Evolutionary conservation across 2,113 vertebrate species (phyloP).

Genomic region (mouse (Mus musculus)): GRCm39 chrX:81534501-81535000

Average conservation of each 20-base stretch:
- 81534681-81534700: background rate
- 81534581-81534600: background rate
- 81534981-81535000: background rate
- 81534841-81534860: background rate
- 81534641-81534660: background rate
- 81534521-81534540: background rate
- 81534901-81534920: background rate
- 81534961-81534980: background rate
- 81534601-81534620: background rate
- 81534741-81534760: background rate
- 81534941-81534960: conserved; percentile 54
- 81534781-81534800: background rate
- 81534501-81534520: background rate
- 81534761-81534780: background rate
- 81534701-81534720: background rate
- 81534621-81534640: background rate
- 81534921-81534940: background rate
- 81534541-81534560: background rate
- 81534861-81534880: conserved; percentile 18
- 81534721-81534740: background rate
- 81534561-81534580: background rate
- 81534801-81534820: background rate
- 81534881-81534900: background rate
- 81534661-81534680: background rate
- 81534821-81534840: background rate